These are phyloP conservation scores for Cacatua alba DNA, from an alignment of 2,113 vertebrate species.

Conservation along the genomic window DNA sequence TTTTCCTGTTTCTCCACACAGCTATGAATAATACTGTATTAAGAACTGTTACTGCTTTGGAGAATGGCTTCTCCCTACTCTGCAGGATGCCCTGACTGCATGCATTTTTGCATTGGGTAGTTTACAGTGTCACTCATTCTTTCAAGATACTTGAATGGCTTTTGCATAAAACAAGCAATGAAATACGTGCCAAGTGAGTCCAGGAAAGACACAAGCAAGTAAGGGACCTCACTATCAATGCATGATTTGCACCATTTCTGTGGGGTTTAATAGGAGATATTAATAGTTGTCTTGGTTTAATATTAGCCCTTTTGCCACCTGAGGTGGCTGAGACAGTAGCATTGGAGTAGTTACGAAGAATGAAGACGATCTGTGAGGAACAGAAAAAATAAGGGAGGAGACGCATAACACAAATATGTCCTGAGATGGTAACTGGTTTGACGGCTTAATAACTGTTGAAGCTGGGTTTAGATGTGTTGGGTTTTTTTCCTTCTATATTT, in stretches of 20 bases:
- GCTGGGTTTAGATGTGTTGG: neutral
- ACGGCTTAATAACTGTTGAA: neutral
- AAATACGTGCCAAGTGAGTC: neutral
- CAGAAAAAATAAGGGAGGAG: neutral
- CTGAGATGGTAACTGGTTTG: neutral
- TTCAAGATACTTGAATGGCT: neutral
- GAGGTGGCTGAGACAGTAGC: neutral
- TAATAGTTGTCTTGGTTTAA: neutral
- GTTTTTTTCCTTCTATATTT: conserved; percentile 42
- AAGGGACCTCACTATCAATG: neutral
- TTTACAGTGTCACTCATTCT: neutral
- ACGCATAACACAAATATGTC: neutral
- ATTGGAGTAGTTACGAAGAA: neutral
- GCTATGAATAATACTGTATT: neutral
- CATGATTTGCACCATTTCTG: neutral
- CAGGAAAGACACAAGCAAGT: neutral
- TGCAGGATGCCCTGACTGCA: neutral
- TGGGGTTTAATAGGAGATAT: neutral
- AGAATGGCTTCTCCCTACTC: neutral
- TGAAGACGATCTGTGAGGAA: neutral
- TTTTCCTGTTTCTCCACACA: neutral
- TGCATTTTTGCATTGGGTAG: neutral
- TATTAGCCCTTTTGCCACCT: neutral
- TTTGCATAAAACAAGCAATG: neutral
- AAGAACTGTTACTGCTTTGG: neutral